Evolutionary conservation across 2,113 vertebrate genomes (phyloP).

Genomic region (Melospiza georgiana): DNA sequence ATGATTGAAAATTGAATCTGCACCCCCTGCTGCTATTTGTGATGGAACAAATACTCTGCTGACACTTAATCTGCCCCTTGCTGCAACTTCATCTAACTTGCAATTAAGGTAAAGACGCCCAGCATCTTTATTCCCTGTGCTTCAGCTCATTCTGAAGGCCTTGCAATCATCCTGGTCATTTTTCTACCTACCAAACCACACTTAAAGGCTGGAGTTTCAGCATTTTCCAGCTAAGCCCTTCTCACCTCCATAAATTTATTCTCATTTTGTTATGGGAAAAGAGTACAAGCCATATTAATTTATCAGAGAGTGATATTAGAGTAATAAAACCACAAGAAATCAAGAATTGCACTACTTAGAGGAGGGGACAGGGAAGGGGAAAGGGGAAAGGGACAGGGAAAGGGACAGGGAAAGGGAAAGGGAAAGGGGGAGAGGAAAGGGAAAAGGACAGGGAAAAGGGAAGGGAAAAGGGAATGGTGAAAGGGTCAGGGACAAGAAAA

Average conservation of each 20-base stretch:
- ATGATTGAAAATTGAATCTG: conserved; percentile 12
- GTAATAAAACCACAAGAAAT: background rate
- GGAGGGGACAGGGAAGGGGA: background rate
- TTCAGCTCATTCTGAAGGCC: background rate
- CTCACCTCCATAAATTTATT: background rate
- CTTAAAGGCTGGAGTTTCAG: background rate
- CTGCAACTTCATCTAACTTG: conserved; percentile 4
- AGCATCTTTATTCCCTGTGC: background rate
- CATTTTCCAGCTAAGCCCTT: background rate
- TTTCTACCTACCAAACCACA: background rate
- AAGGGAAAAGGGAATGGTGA: too few relatives aligned
- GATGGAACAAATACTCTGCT: conserved; percentile 17
- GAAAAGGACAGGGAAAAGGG: background rate
- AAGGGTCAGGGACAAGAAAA: background rate
- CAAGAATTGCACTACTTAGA: background rate
- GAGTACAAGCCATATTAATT: background rate
- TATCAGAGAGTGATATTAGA: background rate
- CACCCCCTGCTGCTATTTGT: background rate
- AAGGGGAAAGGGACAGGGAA: too few relatives aligned
- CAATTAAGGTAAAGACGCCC: conserved; percentile 10
- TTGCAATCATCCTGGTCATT: background rate
- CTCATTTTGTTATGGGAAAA: background rate
- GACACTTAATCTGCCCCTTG: conserved; percentile 19
- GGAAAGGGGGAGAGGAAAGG: too few relatives aligned
- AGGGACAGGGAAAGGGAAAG: background rate